Evolutionary conservation across 1,140 invertebrate genomes (phyloP), one percentile per base, ranked within the genome.

Genomic region (Drosophila gunungcola): DNA sequence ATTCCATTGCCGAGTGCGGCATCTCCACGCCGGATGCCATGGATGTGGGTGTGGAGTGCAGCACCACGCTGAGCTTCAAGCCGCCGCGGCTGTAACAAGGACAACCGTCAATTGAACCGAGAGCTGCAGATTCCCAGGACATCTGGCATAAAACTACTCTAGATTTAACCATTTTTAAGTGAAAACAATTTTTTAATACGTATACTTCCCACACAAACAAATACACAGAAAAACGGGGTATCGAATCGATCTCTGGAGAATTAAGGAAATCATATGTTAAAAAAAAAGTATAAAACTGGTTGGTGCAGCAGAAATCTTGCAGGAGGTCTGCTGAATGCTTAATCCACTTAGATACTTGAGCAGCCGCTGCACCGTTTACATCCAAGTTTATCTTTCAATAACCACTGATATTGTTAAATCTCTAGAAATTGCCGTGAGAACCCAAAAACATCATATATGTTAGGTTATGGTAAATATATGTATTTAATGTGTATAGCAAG

Each of bases 401-500:
- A 16, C 36, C 29, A 32, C 29, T 32, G 7, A 6, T 32, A 32
- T 10, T 21, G 12, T 61, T 12, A 10, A 60, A 60, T 60, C 55
- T 41, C 12, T 34, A 25, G 43, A 41, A 36, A 49, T 49, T 68
- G 36, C 21, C 7, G 3, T 11, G 52, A 48, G 29, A 12, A 10
- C 5, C 16, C 41, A 1, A 11, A 52, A 64, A 57, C 58, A 78
- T 78, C 38, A 45, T 58, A 73, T 54, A 56, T 21, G 16, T 69
- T 73, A 65, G 56, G 42, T 68, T 63, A 56, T 46, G 11, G 51
- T 48, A 69, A 34, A 61, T 70, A 76, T 72, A 69, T 86, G 65
- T 86, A 83, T 67, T 79, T 83, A 77, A 84, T 82, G 79, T 86
- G 83, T 88, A 86, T 83, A 85, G 83, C 79, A 86, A 86, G 83